These are phyloP conservation scores for Cryptophagus acutangulus DNA, from an alignment of 2,888 invertebrate genomes.

Conservation along the genomic window DNA sequence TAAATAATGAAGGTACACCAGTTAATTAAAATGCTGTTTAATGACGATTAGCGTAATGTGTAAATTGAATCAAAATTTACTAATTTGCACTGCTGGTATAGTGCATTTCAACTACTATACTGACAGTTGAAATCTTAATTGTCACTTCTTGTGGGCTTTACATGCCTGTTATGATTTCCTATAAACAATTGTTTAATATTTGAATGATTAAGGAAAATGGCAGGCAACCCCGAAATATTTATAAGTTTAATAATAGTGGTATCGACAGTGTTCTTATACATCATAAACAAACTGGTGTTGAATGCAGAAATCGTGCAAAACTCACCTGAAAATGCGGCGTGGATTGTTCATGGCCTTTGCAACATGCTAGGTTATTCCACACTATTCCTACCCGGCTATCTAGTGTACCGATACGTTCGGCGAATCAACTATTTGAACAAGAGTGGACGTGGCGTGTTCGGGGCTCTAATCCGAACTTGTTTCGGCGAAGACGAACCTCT, in stretches of 20 bases:
- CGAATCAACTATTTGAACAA: conserved; percentile 76
- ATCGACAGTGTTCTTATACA: conserved; percentile 26
- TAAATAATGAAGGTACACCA: too few relatives aligned
- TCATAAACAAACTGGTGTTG: conserved; percentile 38
- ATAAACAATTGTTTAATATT: too few relatives aligned
- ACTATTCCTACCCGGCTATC: conserved; percentile 78
- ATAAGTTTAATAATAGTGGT: conserved; percentile 33
- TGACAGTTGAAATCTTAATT: too few relatives aligned
- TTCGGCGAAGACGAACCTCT: conserved; percentile 51
- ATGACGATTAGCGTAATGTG: too few relatives aligned
- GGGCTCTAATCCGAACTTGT: conserved; percentile 50
- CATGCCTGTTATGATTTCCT: too few relatives aligned
- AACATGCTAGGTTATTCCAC: conserved; percentile 86
- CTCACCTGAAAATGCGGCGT: conserved; percentile 55
- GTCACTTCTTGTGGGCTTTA: too few relatives aligned
- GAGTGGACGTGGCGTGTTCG: conserved; percentile 52
- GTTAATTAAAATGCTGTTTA: too few relatives aligned
- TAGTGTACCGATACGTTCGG: conserved; percentile 76
- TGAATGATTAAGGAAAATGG: too few relatives aligned
- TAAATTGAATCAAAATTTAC: too few relatives aligned
- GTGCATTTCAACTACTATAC: too few relatives aligned
- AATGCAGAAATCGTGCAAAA: conserved; percentile 45
- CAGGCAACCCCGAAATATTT: conserved; percentile 46
- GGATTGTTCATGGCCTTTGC: conserved; percentile 71
- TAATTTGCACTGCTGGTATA: too few relatives aligned